These are phyloP conservation scores for Zaprionus tsacasi DNA, from an alignment of 1,140 invertebrate species.

Conservation along the genomic window DNA sequence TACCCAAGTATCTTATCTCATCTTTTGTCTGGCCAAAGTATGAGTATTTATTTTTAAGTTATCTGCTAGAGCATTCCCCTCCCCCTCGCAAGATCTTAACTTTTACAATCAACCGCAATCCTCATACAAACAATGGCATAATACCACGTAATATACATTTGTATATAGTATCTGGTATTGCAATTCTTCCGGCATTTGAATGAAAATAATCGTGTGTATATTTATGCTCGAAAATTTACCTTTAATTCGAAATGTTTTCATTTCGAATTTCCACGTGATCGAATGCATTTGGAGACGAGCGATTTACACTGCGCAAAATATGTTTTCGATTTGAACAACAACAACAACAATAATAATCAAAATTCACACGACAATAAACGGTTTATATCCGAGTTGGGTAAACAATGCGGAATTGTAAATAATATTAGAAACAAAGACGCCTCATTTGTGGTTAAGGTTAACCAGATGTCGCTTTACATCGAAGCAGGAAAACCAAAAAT, in stretches of 20 bases:
- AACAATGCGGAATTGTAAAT: conserved; percentile 39
- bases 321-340: conserved; percentile 5
- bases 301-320: conserved; percentile 36
- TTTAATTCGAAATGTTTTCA: conserved; percentile 11
- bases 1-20: neutral
- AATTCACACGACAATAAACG: conserved; percentile 51
- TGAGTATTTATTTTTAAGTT: neutral
- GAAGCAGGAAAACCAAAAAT: conserved; percentile 57
- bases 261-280: conserved; percentile 29
- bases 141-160: neutral
- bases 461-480: conserved; percentile 58
- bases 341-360: conserved; percentile 41
- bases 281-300: conserved; percentile 34
- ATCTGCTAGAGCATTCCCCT: neutral
- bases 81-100: neutral
- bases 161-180: neutral
- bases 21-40: conserved; percentile 1
- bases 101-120: neutral
- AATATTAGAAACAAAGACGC: conserved; percentile 31
- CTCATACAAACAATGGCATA: neutral
- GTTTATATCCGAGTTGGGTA: conserved; percentile 21
- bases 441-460: conserved; percentile 62
- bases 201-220: neutral
- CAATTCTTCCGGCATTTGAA: conserved; percentile 2
- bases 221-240: conserved; percentile 7